Conservation (phyloP, 2,888 invertebrate genomes). For the Portevinia maculata region DNA sequence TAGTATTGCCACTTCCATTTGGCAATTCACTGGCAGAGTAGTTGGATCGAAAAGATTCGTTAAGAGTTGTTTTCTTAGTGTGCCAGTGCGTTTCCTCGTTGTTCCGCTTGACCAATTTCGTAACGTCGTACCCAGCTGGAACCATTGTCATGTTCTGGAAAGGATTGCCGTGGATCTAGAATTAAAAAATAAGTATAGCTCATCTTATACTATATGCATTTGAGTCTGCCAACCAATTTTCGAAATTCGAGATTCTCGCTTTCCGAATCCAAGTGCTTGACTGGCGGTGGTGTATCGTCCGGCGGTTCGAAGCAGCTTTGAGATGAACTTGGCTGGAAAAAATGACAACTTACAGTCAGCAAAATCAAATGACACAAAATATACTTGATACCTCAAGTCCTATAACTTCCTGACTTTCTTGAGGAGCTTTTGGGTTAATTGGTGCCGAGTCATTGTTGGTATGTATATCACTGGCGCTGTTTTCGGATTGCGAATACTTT, state of each 20-base stretch:
- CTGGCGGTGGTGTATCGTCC: background rate
- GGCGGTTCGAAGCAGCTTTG: background rate
- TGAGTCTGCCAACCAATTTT: slow-evolving; percentile 13
- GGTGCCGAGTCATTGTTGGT: background rate
- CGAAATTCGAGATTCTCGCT: slow-evolving; percentile 17
- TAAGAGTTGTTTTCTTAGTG: slow-evolving; percentile 76
- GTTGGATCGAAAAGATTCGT: slow-evolving; percentile 60
- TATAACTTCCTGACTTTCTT: slow-evolving; percentile 20
- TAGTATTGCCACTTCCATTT: background rate
- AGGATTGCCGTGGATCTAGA: slow-evolving; percentile 45
- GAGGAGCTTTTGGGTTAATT: slow-evolving; percentile 27
- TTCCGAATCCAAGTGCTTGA: background rate
- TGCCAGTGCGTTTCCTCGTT: slow-evolving; percentile 77
- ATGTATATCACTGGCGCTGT: background rate
- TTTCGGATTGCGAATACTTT: slow-evolving; percentile 10
- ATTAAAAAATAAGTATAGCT: background rate
- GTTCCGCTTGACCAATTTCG: slow-evolving; percentile 73
- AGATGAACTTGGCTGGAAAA: background rate
- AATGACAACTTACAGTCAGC: background rate
- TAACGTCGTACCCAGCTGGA: slow-evolving; percentile 77
- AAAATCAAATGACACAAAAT: background rate
- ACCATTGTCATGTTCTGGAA: slow-evolving; percentile 74
- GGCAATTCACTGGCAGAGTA: slow-evolving; percentile 4
- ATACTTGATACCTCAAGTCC: slow-evolving; percentile 12
- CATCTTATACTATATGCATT: slow-evolving; percentile 25